Evolutionary conservation across 2,113 vertebrate species (phyloP), one percentile per base, ranked within the genome.

Genomic region (Poecile atricapillus): DNA sequence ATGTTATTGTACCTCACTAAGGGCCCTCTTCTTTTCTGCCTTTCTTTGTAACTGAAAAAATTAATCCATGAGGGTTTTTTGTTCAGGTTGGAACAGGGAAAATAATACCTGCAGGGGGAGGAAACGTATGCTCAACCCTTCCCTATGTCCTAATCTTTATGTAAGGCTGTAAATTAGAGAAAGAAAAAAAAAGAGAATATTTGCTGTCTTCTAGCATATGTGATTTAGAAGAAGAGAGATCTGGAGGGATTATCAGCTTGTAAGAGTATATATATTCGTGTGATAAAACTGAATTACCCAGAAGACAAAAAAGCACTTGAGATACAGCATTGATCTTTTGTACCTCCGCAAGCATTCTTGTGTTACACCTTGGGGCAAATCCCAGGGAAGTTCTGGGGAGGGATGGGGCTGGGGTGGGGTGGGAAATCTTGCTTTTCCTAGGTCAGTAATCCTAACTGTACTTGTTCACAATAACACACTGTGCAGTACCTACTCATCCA

Each of bases 31-130:
- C 47, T 56, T 69, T 78, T 65, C 68, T 90, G 79, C 74, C 78
- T 96, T 80, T 64, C 33, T 22, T 43, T 79, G 41, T 65, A 75
- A 69, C 82, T 69, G 87, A 87, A 89, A 91, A 86, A 86, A 91
- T 89, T 91, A 96, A 96, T 82, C 93, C 4, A 0, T 73, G 44
- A 87, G 64, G 43, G 2, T 12, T 56, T 91, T 73, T 58, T 67
- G 28, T 79, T 87, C 49, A 62, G 39, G 35, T 24, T 28, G 81
- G 55, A 94, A 55, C 33, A 70, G 50, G 21, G 27, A 78, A 91
- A 75, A 78, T 47, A 77, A 5, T 73, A 67, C 46, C 18, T 59
- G 23, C 23, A n/a, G 24, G 4, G 16, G 31, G 11, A 49, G 15
- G 35, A 55, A 92, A 22, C 10, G 55, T 52, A 16, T 88, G 41